Evolutionary conservation across 2,797 vertebrate species (phyloP).

Genomic region (Propithecus deckenii): DNA sequence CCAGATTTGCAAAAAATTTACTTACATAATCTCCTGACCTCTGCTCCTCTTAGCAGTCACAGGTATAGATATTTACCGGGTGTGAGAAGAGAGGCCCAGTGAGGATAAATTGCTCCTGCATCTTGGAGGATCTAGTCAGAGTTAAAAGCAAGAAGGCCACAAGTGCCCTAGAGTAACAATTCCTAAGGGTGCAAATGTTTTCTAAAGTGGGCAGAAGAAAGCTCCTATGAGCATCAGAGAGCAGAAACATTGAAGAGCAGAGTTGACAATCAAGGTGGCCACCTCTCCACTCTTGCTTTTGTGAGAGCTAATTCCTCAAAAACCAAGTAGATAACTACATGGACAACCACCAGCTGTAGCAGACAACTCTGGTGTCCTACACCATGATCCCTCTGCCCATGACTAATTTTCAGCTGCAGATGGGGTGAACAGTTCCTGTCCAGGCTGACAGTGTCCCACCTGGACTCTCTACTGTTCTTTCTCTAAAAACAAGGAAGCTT

Average conservation of each 20-base stretch:
- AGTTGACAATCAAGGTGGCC: background rate
- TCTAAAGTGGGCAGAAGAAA: accelerated
- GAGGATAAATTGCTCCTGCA: background rate
- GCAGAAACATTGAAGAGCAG: background rate
- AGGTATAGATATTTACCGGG: background rate
- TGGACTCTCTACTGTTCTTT: background rate
- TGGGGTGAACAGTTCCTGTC: background rate
- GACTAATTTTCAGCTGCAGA: background rate
- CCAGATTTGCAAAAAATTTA: background rate
- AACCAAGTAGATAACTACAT: background rate
- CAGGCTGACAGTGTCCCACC: accelerated
- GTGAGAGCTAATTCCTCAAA: background rate
- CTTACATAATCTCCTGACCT: background rate
- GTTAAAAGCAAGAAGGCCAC: background rate
- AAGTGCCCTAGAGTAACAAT: background rate
- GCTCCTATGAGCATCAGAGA: background rate
- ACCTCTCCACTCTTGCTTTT: background rate
- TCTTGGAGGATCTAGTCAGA: background rate
- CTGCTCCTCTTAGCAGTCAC: background rate
- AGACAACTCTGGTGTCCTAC: background rate
- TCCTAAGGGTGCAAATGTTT: background rate
- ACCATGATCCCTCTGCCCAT: too few species aligned
- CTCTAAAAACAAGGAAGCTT: background rate
- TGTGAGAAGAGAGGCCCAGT: background rate
- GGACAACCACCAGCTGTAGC: background rate